Base-by-base conservation (phyloP, 1,140 invertebrate genomes). In the Prorops nasuta region DNA sequence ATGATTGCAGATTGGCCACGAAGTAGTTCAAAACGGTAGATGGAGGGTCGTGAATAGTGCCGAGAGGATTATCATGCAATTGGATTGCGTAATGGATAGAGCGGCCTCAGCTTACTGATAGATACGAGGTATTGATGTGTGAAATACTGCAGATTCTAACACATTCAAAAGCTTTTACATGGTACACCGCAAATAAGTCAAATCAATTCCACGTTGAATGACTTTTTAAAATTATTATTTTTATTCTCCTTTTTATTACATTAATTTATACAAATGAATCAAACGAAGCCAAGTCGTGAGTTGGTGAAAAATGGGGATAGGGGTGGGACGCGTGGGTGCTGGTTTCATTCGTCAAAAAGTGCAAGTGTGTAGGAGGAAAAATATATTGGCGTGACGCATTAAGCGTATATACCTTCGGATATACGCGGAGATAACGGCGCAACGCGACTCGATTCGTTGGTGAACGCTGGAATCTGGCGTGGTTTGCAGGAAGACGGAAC, bases 91-190 rank as follows among this genome's bases (percentile, higher is more conserved):
- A 74, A 77, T 76, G 61, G 66, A 64, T 56, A 58, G 47, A 31
- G 75, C 72, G 65, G 65, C 67, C 58, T 58, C 54, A 59, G 71
- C 52, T 71, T 76, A 69, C 68, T 74, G 73, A 76, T 75, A 66
- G 74, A n/a, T n/a, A n/a, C n/a, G n/a, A n/a, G n/a, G n/a, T n/a
- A n/a, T n/a, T n/a, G n/a, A n/a, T n/a, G n/a, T n/a, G n/a, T n/a
- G n/a, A n/a, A n/a, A n/a, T n/a, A n/a, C n/a, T n/a, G n/a, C n/a
- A n/a, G n/a, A n/a, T n/a, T n/a, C n/a, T n/a, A n/a, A n/a, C n/a
- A n/a, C n/a, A n/a, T n/a, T n/a, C n/a, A n/a, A n/a, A n/a, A n/a
- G n/a, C n/a, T n/a, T n/a, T n/a, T n/a, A n/a, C n/a, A n/a, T n/a
- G n/a, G n/a, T n/a, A n/a, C n/a, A n/a, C n/a, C n/a, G n/a, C n/a